A percentile compares a stretch with the other conserved stretches of the same genome.
These are phyloP conservation scores for Pardosa pseudoannulata DNA, from an alignment of 2,888 invertebrate species.

Conservation along the genomic window DNA sequence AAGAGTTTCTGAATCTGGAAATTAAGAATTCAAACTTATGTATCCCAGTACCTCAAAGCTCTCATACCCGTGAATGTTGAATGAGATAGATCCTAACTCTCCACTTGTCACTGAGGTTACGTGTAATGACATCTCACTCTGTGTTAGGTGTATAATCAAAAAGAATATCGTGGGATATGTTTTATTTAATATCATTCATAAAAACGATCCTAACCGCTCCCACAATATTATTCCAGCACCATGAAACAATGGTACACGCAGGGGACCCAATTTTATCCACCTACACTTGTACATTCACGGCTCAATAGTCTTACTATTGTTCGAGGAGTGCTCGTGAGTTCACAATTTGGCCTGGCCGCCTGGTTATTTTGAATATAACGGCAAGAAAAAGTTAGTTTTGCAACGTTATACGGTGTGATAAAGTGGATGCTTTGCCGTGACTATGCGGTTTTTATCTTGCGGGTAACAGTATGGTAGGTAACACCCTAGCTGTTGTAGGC, in stretches of 20 bases:
- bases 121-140: slow-evolving; percentile 15
- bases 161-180: not conserved
- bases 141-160: slow-evolving; percentile 3
- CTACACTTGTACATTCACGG: slow-evolving; percentile 36
- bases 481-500: slow-evolving; percentile 42
- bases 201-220: slow-evolving; percentile 29
- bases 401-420: slow-evolving; percentile 53
- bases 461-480: slow-evolving; percentile 10
- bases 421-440: slow-evolving; percentile 43
- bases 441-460: slow-evolving; percentile 31
- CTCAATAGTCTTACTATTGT: slow-evolving; percentile 43
- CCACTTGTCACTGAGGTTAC: not conserved
- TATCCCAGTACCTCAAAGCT: too few relatives aligned
- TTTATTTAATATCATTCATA: slow-evolving; percentile 51
- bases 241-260: slow-evolving; percentile 44
- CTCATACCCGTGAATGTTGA: not conserved
- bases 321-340: slow-evolving; percentile 45
- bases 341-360: slow-evolving; percentile 37
- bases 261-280: slow-evolving; percentile 41
- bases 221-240: slow-evolving; percentile 37
- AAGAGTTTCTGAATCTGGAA: too few relatives aligned
- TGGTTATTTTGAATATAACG: slow-evolving; percentile 58
- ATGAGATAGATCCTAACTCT: not conserved
- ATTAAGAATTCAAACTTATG: too few relatives aligned
- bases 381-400: slow-evolving; percentile 27